Evolutionary conservation across 1,140 invertebrate genomes (phyloP).

Genomic region (Pantala flavescens): DNA sequence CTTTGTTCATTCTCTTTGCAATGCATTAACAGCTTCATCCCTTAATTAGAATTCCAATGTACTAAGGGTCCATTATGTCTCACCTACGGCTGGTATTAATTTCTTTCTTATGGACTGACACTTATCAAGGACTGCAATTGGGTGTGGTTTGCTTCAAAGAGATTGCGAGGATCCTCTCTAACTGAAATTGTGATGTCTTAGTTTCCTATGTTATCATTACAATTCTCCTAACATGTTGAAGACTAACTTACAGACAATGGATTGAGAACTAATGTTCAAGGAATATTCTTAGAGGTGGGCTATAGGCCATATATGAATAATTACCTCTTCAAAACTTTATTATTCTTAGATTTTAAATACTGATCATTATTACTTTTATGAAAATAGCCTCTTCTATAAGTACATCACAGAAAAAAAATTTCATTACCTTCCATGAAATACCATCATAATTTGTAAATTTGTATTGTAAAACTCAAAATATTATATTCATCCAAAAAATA

Average conservation of each 20-base stretch:
- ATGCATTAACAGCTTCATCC: conserved; percentile 9
- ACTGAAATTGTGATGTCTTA: not conserved
- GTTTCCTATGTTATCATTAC: not conserved
- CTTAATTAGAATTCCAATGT: not conserved
- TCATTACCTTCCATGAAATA: no score
- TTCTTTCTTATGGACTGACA: not conserved
- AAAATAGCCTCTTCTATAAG: no score
- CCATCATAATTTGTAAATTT: no score
- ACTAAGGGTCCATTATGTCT: not conserved
- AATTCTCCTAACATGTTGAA: not conserved
- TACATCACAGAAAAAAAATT: no score
- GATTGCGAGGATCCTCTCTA: conserved; percentile 8
- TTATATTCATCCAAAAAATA: no score
- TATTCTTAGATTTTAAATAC: no score
- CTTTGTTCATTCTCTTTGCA: not conserved
- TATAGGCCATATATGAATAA: no score
- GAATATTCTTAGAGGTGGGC: no score
- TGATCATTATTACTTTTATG: no score
- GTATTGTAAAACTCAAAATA: no score
- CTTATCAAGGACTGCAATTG: not conserved
- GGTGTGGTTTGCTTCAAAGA: conserved; percentile 8
- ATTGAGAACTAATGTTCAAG: no score
- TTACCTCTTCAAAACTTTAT: no score
- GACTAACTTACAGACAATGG: not conserved
- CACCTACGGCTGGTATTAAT: conserved; percentile 5